These are phyloP conservation scores for Cryptomyrus ogoouensis DNA, from an alignment of 2,113 vertebrate genomes.

Conservation along the genomic window DNA sequence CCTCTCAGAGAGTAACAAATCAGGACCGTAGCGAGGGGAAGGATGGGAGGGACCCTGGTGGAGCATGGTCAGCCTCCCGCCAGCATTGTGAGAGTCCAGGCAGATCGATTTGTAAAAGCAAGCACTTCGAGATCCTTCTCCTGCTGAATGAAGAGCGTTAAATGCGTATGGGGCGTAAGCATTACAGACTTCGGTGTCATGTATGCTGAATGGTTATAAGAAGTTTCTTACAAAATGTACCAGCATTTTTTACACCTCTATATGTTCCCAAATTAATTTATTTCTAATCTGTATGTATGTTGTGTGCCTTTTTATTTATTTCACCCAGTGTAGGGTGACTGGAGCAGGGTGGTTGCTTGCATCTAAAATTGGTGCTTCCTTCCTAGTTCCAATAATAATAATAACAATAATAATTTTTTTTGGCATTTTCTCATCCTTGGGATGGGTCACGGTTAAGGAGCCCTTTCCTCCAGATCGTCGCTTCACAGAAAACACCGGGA, in stretches of 20 bases:
- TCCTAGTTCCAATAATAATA: background rate
- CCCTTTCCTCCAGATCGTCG: background rate
- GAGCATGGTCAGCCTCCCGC: background rate
- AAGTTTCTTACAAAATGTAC: background rate
- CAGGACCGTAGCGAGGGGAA: background rate
- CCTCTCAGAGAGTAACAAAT: background rate
- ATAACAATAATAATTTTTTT: background rate
- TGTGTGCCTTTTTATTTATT: background rate
- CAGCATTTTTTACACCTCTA: background rate
- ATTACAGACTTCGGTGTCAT: background rate
- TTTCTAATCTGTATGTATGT: background rate
- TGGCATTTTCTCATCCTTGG: background rate
- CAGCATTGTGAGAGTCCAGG: slow-evolving; percentile 30
- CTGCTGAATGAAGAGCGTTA: background rate
- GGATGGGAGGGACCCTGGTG: background rate
- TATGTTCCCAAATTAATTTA: background rate
- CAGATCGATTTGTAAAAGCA: slow-evolving; percentile 26
- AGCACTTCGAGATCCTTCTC: slow-evolving; percentile 14
- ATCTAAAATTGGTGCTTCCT: background rate
- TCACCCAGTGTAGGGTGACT: background rate
- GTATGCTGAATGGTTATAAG: background rate
- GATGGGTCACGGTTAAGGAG: background rate
- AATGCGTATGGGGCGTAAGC: background rate
- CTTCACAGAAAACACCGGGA: background rate
- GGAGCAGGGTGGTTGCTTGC: background rate